Evolutionary conservation across 2,113 vertebrate species (phyloP).

Genomic region (Barnardius zonarius): DNA sequence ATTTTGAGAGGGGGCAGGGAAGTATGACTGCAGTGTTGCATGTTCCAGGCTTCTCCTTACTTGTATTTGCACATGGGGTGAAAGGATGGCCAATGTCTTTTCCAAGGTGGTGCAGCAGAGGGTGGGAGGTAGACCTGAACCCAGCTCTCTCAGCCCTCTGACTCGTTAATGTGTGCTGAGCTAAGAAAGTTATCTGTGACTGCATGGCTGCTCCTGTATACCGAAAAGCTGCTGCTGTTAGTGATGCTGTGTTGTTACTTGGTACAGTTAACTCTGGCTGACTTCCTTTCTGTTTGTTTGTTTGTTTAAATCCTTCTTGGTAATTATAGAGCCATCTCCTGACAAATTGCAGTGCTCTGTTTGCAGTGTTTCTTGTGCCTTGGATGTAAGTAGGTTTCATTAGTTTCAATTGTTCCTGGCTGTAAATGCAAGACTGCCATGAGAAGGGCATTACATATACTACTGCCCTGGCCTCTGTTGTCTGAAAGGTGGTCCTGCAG

Average conservation of each 20-base stretch:
- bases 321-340: background rate
- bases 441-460: background rate
- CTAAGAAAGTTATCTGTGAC: background rate
- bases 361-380: background rate
- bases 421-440: background rate
- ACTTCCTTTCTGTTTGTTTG: background rate
- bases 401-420: background rate
- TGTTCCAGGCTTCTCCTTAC: background rate
- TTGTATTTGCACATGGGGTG: fast-evolving
- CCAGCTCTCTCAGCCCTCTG: background rate
- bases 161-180: background rate
- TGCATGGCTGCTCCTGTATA: background rate
- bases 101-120: background rate
- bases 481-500: background rate
- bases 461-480: background rate
- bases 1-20: background rate
- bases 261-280: background rate
- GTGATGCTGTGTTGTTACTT: background rate
- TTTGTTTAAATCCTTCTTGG: background rate
- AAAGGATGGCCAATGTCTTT: background rate
- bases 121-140: background rate
- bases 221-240: background rate
- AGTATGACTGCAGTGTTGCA: background rate
- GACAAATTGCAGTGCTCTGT: background rate
- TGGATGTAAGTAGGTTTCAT: background rate